Evolutionary conservation across 2,888 invertebrate genomes (phyloP).

Genomic region (Lycophotia porphyrea): DNA sequence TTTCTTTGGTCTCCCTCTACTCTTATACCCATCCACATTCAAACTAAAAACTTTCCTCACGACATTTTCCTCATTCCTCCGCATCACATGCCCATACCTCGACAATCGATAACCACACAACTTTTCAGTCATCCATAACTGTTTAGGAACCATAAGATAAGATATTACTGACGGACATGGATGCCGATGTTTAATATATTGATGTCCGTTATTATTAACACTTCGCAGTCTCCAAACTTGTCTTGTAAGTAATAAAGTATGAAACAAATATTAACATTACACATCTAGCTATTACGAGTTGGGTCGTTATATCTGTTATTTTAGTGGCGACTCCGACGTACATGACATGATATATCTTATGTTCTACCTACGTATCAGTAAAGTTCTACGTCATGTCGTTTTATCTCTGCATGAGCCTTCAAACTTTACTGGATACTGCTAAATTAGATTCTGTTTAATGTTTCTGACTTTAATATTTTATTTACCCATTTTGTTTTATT

Average conservation of each 20-base stretch:
- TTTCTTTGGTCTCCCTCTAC: no score
- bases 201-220: not conserved
- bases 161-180: not conserved
- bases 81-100: no score
- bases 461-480: not conserved
- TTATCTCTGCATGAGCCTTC: constrained; percentile 20
- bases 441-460: constrained; percentile 17
- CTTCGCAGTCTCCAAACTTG: not conserved
- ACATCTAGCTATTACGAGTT: constrained; percentile 1
- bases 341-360: not conserved
- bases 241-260: constrained; percentile 8
- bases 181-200: not conserved
- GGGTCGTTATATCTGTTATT: constrained; percentile 17
- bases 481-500: not conserved
- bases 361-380: constrained; percentile 1
- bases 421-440: not conserved
- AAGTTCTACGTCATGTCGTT: constrained; percentile 11
- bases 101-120: no score
- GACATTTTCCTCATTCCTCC: no score
- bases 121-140: no score
- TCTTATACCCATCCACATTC: no score
- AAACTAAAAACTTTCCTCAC: no score
- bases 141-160: not conserved
- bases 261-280: constrained; percentile 6
- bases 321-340: constrained; percentile 16